Evolutionary conservation across 2,113 vertebrate species (phyloP), one percentile per base, ranked within the genome.

Genomic region (Machaerirhynchus nigripectus): DNA sequence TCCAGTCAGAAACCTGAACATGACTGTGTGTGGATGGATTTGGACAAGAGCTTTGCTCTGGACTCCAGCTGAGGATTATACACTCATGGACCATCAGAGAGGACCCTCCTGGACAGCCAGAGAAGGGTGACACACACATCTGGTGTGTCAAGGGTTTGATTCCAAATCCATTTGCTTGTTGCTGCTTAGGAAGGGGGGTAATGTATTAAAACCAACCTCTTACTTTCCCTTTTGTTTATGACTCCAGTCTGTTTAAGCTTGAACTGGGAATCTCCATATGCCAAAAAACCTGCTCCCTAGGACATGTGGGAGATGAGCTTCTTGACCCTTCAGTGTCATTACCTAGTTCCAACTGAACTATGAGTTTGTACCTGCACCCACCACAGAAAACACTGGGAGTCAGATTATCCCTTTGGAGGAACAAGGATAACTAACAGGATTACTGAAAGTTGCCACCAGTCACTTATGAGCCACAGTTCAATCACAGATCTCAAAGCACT

Each of bases 301-400:
- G 17, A 56, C 0, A 1, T 2, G 2, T 7, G 2, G 0, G 19
- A 85, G 27, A 19, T 13, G 22, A 75, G 24, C 16, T 71, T 78
- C 79, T 37, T 64, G 47, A 76, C 28, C 22, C 11, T 71, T 70
- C 7, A 10, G 30, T 23, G 31, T 28, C 63, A 46, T 50, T n/a
- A 33, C 27, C 46, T 60, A 52, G n/a, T 44, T 78, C 23, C 23
- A 65, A 3, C 30, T 50, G 16, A 46, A 59, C 33, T 44, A 3
- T 2, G 6, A 53, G 35, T 28, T 76, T 68, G 31, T 15, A 73
- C 46, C 37, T 40, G 35, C 17, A 75, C 3, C 6, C n/a, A 35
- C 13, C 68, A 79, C 50, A 71, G 57, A 75, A 78, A 33, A 89
- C 81, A 78, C 0, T 2, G n/a, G 12, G 40, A 81, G 21, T 26